phyloP scores from a whole-genome alignment of 2,797 vertebrate genomes.

The Anguilla marmorata region DNA sequence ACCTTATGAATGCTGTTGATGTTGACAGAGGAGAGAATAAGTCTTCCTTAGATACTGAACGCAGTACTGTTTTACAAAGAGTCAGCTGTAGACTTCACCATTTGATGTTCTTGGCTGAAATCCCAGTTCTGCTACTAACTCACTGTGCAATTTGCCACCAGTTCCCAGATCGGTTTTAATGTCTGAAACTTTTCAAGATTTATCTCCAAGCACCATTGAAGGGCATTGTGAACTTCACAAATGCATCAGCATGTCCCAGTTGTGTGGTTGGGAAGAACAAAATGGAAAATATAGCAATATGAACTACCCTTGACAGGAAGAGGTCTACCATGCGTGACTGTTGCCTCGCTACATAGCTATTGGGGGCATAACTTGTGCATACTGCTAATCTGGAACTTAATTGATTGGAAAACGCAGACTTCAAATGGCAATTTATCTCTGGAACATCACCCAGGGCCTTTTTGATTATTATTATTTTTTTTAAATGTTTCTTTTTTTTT shows the following conservation, averaged over 20 bases:
- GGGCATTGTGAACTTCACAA: neutral
- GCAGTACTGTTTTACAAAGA: neutral
- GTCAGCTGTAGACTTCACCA: neutral
- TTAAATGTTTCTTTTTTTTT: neutral
- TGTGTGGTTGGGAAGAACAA: neutral
- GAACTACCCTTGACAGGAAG: neutral
- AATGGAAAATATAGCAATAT: neutral
- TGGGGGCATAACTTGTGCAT: neutral
- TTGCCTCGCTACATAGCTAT: too few species aligned
- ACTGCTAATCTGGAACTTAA: neutral
- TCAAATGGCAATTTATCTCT: conserved; percentile 1
- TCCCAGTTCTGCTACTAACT: neutral
- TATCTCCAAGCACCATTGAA: neutral
- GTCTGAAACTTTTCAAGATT: neutral
- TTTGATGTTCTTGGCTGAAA: neutral
- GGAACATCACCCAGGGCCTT: too few species aligned
- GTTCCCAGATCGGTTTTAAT: neutral
- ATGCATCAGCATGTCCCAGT: neutral
- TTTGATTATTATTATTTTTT: neutral
- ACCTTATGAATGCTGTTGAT: neutral
- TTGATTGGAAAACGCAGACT: conserved; percentile 1
- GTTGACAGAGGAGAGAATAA: neutral
- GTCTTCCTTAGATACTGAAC: neutral
- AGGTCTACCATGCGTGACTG: neutral
- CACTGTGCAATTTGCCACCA: neutral